These are phyloP conservation scores for Drosophila nikananu DNA, from an alignment of 1,140 invertebrate species.

Conservation along the genomic window DNA sequence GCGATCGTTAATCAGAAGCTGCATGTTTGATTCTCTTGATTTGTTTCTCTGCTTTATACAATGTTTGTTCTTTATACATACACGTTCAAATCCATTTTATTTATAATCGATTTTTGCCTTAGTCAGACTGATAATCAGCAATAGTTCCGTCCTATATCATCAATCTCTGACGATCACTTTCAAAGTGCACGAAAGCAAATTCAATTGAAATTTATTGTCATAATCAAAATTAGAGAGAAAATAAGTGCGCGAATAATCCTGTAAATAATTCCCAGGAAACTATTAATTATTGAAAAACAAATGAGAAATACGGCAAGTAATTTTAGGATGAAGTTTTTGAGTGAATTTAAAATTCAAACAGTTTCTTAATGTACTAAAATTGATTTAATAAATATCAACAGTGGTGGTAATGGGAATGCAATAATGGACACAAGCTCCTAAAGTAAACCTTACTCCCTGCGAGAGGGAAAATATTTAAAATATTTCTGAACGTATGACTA, in stretches of 20 bases:
- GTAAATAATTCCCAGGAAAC: constrained; percentile 6
- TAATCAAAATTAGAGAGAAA: constrained; percentile 42
- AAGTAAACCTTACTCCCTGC: background rate
- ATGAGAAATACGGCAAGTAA: background rate
- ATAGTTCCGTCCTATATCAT: constrained; percentile 42
- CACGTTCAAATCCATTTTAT: constrained; percentile 31
- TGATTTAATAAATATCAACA: constrained; percentile 36
- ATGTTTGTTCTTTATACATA: constrained; percentile 55
- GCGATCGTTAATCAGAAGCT: constrained; percentile 78
- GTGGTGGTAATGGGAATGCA: constrained; percentile 27
- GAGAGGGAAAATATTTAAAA: background rate
- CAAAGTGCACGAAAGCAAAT: constrained; percentile 37
- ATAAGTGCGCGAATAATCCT: background rate
- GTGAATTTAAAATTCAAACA: constrained; percentile 13
- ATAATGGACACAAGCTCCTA: background rate
- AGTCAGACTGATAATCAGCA: constrained; percentile 70
- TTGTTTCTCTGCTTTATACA: constrained; percentile 46
- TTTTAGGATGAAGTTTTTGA: background rate
- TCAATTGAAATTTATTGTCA: constrained; percentile 59
- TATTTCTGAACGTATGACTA: background rate
- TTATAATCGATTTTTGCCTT: constrained; percentile 48
- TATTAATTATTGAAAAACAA: background rate
- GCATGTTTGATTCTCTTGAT: constrained; percentile 37
- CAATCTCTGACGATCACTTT: constrained; percentile 31
- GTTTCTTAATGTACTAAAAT: constrained; percentile 1